These are phyloP conservation scores for Indri indri DNA, from an alignment of 2,113 vertebrate genomes.

Conservation along the genomic window DNA sequence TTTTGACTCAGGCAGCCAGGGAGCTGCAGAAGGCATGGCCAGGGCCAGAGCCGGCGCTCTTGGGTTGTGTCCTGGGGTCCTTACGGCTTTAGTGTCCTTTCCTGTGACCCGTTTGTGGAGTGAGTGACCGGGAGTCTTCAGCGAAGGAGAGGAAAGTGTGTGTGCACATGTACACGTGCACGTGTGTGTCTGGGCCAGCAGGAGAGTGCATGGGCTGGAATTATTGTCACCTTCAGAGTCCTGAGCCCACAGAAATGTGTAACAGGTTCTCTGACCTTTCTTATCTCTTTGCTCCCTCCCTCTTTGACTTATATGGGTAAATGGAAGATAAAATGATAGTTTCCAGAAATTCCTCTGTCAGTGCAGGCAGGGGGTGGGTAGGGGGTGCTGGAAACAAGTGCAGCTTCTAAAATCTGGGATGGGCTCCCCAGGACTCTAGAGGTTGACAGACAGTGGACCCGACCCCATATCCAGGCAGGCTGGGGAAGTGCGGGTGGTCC, in stretches of 20 bases:
- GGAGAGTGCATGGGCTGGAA: background rate
- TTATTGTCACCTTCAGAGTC: background rate
- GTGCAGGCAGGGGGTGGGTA: background rate
- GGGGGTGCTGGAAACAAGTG: background rate
- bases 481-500: slow-evolving; percentile 84
- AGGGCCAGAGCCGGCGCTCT: background rate
- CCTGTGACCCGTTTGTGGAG: background rate
- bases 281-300: background rate
- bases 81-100: background rate
- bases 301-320: background rate
- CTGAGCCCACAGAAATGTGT: background rate
- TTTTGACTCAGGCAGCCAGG: background rate
- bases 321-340: background rate
- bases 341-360: background rate
- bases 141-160: background rate
- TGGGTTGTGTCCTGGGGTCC: background rate
- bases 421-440: slow-evolving; percentile 74
- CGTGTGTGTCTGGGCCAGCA: background rate
- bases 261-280: background rate
- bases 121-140: background rate
- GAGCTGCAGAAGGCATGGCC: background rate
- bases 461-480: slow-evolving; percentile 87
- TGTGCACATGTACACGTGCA: background rate
- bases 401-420: background rate
- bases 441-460: slow-evolving; percentile 89